A percentile compares a stretch with the other conserved stretches of the same genome.
Conservation (phyloP, 2,888 invertebrate species). For the Acleris laterana region DNA sequence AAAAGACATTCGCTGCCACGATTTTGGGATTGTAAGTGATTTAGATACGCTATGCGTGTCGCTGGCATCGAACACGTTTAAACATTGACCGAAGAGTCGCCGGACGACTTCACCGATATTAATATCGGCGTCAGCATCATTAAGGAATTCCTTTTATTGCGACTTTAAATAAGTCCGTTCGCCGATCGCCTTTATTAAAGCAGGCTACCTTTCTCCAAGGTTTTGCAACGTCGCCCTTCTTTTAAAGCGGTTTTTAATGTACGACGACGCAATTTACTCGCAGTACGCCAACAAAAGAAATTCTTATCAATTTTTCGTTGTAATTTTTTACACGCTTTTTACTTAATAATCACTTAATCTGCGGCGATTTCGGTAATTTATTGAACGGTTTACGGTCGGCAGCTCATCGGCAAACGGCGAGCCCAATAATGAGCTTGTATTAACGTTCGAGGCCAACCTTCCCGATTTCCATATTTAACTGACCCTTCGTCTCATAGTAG, state of each 20-base stretch:
- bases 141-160: slow-evolving; percentile 83
- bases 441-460: slow-evolving; percentile 40
- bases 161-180: slow-evolving; percentile 79
- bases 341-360: slow-evolving; percentile 73
- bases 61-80: too few species aligned
- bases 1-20: slow-evolving; percentile 64
- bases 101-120: slow-evolving; percentile 72
- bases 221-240: slow-evolving; percentile 76
- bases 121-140: slow-evolving; percentile 80
- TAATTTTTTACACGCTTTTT: slow-evolving; percentile 61
- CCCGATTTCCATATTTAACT: too few species aligned
- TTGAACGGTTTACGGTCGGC: slow-evolving; percentile 49
- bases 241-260: slow-evolving; percentile 61
- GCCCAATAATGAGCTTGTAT: slow-evolving; percentile 57
- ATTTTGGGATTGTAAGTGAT: too few species aligned
- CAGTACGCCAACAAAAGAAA: slow-evolving; percentile 63
- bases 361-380: slow-evolving; percentile 59
- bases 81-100: slow-evolving; percentile 59
- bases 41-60: too few species aligned
- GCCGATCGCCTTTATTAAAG: slow-evolving; percentile 73
- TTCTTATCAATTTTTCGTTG: slow-evolving; percentile 64
- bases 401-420: slow-evolving; percentile 55
- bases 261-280: slow-evolving; percentile 57
- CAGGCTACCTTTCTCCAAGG: slow-evolving; percentile 80
- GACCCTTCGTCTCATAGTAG: too few species aligned